Conservation (phyloP, 2,797 vertebrate genomes). For the Discoglossus pictus region DNA sequence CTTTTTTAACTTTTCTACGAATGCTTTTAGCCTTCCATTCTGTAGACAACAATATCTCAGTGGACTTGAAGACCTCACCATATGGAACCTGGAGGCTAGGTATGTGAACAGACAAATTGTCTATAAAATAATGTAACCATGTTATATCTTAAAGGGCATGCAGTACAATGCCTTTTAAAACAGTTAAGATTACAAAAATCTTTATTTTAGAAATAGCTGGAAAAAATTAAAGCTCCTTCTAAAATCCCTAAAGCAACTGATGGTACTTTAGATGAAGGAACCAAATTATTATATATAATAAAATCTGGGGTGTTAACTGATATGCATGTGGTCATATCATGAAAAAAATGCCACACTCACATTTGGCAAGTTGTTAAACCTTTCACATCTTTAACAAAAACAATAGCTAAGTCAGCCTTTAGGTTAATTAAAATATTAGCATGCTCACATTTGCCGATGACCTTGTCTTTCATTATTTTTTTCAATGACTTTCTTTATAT, state of each 20-base stretch:
- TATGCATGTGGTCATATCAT: no score
- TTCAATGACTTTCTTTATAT: not conserved
- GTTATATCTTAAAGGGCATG: no score
- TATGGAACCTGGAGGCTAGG: conserved; percentile 9
- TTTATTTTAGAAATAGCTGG: conserved; percentile 51
- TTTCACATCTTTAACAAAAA: not conserved
- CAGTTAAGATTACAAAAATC: conserved; percentile 55
- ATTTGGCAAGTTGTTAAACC: not conserved
- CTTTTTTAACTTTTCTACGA: conserved; percentile 2
- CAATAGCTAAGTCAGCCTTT: not conserved
- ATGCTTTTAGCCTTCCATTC: conserved; percentile 30
- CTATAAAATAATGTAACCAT: conserved; percentile 45
- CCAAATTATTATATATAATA: conserved; percentile 16
- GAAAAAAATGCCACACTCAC: no score
- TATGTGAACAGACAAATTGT: conserved; percentile 10
- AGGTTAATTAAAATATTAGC: not conserved
- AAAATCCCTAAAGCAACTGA: conserved; percentile 48
- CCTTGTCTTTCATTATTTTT: conserved; percentile 9
- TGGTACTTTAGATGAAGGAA: no score
- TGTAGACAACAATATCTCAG: conserved; percentile 23
- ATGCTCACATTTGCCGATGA: not conserved
- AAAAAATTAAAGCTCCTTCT: conserved; percentile 47
- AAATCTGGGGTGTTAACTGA: no score
- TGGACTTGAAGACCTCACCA: conserved; percentile 30
- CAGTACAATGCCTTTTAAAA: conserved; percentile 4